These are phyloP conservation scores for Danio jaintianensis DNA, from an alignment of 2,797 vertebrate genomes.

Conservation along the genomic window DNA sequence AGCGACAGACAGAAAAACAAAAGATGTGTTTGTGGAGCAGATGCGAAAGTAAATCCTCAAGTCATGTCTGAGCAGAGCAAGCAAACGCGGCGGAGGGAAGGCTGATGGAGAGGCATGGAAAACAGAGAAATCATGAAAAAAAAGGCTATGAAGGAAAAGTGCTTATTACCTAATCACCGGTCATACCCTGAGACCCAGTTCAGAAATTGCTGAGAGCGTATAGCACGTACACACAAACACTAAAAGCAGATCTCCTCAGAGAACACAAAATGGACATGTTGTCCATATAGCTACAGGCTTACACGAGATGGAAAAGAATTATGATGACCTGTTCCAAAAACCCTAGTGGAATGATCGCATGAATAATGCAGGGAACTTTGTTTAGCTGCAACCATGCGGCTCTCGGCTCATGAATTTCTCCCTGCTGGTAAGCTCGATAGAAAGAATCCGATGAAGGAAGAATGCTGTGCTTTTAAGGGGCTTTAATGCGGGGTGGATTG, in stretches of 20 bases:
- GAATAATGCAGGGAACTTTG: slow-evolving; percentile 60
- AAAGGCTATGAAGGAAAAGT: slow-evolving; percentile 51
- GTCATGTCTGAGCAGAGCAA: slow-evolving; percentile 15
- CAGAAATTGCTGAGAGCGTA: slow-evolving; percentile 57
- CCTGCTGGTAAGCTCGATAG: not conserved
- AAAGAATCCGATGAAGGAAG: slow-evolving; percentile 15
- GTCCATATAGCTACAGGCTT: slow-evolving; percentile 49
- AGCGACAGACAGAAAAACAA: slow-evolving; percentile 35
- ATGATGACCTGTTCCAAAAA: slow-evolving; percentile 52
- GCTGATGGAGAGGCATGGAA: slow-evolving; percentile 49
- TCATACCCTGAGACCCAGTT: slow-evolving; percentile 54
- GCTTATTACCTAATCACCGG: slow-evolving; percentile 56
- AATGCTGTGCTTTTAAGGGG: slow-evolving; percentile 9
- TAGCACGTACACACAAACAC: slow-evolving; percentile 16
- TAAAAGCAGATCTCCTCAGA: slow-evolving; percentile 34
- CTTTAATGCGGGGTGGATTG: not conserved
- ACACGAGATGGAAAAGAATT: slow-evolving; percentile 38
- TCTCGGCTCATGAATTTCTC: slow-evolving; percentile 42
- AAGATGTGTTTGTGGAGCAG: slow-evolving; percentile 31
- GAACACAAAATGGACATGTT: slow-evolving; percentile 39
- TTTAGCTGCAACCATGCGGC: slow-evolving; percentile 43
- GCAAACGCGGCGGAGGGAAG: slow-evolving; percentile 40
- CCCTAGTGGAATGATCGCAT: slow-evolving; percentile 46
- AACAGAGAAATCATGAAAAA: slow-evolving; percentile 47
- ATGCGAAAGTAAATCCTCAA: slow-evolving; percentile 34